Percentiles rank a stretch among this genome's conserved stretches.
phyloP scores from a whole-genome alignment of 2,113 vertebrate genomes.

The Podarcis muralis region DNA sequence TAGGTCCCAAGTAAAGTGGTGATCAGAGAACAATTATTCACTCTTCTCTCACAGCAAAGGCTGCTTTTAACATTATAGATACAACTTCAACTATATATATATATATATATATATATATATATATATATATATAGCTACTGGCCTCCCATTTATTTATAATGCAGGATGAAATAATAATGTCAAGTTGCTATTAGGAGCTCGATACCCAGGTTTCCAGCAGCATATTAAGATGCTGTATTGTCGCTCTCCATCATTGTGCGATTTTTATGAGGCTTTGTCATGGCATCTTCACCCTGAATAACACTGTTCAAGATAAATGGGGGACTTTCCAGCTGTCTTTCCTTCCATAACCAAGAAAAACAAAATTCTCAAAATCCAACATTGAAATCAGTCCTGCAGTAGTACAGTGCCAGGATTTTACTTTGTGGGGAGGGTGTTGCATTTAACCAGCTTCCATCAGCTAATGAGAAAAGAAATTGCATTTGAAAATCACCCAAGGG shows the following conservation, averaged over 20 bases:
- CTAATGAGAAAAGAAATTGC: too few relatives aligned
- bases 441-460: too few relatives aligned
- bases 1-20: background rate
- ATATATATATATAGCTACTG: background rate
- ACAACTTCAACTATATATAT: background rate
- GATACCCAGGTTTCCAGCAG: background rate
- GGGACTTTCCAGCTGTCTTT: background rate
- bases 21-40: background rate
- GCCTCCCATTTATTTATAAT: background rate
- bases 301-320: background rate
- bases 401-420: background rate
- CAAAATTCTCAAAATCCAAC: background rate
- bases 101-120: background rate
- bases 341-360: background rate
- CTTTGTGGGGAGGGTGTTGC: too few relatives aligned
- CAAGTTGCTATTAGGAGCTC: background rate
- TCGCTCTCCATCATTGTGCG: background rate
- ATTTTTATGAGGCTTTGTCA: conserved; percentile 2
- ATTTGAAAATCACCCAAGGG: too few relatives aligned
- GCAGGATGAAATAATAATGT: background rate
- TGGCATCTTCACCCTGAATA: background rate
- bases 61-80: background rate
- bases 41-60: background rate
- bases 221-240: background rate
- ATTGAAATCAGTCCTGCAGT: background rate